Base-by-base conservation (phyloP, 2,113 vertebrate species). In the Entomyzon cyanotis region DNA sequence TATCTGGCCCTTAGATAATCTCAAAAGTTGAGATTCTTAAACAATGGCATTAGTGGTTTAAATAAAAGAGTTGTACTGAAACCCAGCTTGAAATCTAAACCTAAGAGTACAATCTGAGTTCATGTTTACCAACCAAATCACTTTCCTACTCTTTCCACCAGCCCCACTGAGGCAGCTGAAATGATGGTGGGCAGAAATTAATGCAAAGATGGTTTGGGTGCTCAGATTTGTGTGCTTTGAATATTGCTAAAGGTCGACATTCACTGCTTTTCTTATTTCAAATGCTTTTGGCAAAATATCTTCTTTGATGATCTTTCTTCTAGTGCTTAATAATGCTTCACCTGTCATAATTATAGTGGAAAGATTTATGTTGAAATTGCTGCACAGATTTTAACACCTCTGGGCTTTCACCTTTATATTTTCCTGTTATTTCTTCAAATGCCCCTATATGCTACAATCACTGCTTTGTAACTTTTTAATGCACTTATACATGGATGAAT, bases 181-280 rank as follows among this genome's bases (percentile, higher is more conserved):
- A 41, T 4, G 10, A 20, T 15, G 49, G 28, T 19, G 22, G 30
- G 44, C 42, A 71, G 75, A 65, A 55, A 49, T 19, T 46, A 21
- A 55, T 0, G 0, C 4, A 7, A 73, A 25, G 33, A 42, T 58
- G 15, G 8, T 39, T 44, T 50, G 71, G 8, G 58, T 49, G 44
- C 22, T n/a, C 2, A 2, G 35, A 59, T 47, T 63, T 33, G 17
- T 8, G 11, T 20, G 33, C 8, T 56, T 84, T 41, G 23, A 41
- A 41, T 35, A 50, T 7, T 20, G 27, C 21, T 70, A 44, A 93
- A 86, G 35, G 15, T 12, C 1, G 7, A 11, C 9, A 18, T 37
- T 52, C 35, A 35, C 6, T 0, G 0, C 7, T 65, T 90, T 50
- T 62, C 6, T 74, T 76, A 67, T 89, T 69, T 44, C 18, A 58